Conservation (phyloP, 53 echinoderm and acorn worm species). For the Antedon mediterranea region DNA sequence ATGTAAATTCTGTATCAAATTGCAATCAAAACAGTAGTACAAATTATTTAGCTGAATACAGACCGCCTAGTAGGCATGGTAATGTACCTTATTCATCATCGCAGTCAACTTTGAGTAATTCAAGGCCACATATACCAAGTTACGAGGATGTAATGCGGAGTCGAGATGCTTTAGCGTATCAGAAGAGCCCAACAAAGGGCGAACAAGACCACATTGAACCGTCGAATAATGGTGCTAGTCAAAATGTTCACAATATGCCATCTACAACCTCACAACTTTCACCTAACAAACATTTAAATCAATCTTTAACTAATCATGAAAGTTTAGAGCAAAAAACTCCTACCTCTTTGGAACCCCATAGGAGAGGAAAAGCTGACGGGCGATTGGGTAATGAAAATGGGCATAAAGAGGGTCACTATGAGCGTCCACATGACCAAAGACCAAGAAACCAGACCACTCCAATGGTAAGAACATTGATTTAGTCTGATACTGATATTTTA, state of each 20-base stretch:
- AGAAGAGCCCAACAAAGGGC: neutral
- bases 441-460: neutral
- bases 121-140: neutral
- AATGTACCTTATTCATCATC: neutral
- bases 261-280: neutral
- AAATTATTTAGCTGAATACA: neutral
- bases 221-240: neutral
- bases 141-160: neutral
- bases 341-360: neutral
- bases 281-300: neutral
- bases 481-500: too few species aligned
- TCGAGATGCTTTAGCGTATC: neutral
- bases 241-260: neutral
- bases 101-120: neutral
- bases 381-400: neutral
- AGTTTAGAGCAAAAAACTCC: neutral
- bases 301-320: neutral
- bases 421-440: neutral
- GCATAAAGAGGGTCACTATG: neutral
- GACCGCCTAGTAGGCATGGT: neutral
- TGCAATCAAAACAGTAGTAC: neutral
- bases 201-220: neutral
- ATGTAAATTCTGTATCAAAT: neutral
- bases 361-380: neutral
- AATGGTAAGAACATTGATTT: neutral